A percentile compares a stretch with the other conserved stretches of the same genome.
phyloP scores from a whole-genome alignment of 2,113 vertebrate genomes.

The Nothobranchius furzeri region DNA sequence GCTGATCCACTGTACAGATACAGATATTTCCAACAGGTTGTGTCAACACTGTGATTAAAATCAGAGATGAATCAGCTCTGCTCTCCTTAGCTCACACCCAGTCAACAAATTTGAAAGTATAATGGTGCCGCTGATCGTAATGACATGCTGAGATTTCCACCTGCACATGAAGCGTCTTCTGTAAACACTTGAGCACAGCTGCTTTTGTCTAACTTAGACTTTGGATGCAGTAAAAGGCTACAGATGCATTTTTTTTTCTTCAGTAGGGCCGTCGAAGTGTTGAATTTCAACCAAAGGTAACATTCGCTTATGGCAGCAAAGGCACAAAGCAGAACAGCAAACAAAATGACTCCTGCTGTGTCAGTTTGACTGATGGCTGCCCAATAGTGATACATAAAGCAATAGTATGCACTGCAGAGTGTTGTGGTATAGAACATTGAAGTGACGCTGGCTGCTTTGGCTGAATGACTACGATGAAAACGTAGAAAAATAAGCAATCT shows the following conservation, averaged over 20 bases:
- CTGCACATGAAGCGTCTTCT: not conserved
- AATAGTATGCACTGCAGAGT: slow-evolving; percentile 22
- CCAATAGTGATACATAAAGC: slow-evolving; percentile 43
- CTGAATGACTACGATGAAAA: slow-evolving; percentile 19
- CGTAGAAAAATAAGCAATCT: slow-evolving; percentile 30
- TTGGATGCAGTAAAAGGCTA: not conserved
- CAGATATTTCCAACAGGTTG: slow-evolving; percentile 27
- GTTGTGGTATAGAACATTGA: slow-evolving; percentile 28
- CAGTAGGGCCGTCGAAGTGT: not conserved
- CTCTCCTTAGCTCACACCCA: slow-evolving; percentile 12
- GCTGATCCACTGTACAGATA: slow-evolving; percentile 9
- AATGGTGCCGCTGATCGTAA: not conserved
- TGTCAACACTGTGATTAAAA: slow-evolving; percentile 21
- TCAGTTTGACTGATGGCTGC: slow-evolving; percentile 46
- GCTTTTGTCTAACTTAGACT: not conserved
- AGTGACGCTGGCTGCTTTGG: slow-evolving; percentile 2
- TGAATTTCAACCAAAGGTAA: slow-evolving; percentile 24
- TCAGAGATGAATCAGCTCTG: slow-evolving; percentile 17
- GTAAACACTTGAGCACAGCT: not conserved
- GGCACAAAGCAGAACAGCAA: slow-evolving; percentile 37
- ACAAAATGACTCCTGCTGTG: slow-evolving; percentile 27
- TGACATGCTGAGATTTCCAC: slow-evolving; percentile 14
- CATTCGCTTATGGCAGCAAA: slow-evolving; percentile 25
- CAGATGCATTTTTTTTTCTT: slow-evolving; percentile 11
- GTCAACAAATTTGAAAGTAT: not conserved